Evolutionary conservation across 2,888 invertebrate species (phyloP).

Genomic region (Dynastes hyllus): DNA sequence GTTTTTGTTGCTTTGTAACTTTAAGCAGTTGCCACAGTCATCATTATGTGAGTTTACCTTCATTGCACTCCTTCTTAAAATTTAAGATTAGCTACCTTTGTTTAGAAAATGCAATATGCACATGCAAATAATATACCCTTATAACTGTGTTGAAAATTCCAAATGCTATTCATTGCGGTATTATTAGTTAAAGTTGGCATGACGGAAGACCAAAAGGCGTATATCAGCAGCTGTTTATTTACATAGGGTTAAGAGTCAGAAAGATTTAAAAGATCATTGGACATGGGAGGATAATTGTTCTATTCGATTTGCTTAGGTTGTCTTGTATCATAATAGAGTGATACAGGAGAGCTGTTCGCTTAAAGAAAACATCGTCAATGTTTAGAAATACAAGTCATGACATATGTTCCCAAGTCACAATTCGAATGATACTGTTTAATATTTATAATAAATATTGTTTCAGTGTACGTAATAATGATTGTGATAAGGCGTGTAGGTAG

Average conservation of each 20-base stretch:
- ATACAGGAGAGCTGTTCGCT: neutral
- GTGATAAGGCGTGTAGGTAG: conserved; percentile 49
- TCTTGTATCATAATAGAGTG: conserved; percentile 27
- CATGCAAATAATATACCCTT: neutral
- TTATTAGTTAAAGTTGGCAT: neutral
- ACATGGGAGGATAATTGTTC: conserved; percentile 18
- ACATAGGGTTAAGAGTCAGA: neutral
- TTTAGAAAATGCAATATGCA: neutral
- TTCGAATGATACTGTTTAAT: conserved; percentile 50
- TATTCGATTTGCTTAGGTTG: conserved; percentile 36
- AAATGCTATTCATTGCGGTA: neutral
- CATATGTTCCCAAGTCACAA: conserved; percentile 39
- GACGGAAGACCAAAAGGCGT: neutral
- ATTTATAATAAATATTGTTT: conserved; percentile 53
- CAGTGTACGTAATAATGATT: conserved; percentile 50
- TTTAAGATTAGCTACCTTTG: neutral
- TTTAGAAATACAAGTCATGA: conserved; percentile 33
- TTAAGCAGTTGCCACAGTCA: conserved; percentile 33
- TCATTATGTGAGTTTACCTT: neutral
- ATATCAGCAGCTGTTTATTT: conserved; percentile 28
- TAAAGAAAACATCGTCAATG: conserved; percentile 39
- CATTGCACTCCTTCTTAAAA: neutral
- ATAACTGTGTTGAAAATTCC: neutral
- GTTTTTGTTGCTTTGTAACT: neutral
- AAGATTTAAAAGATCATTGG: conserved; percentile 7